Conservation (phyloP, 2,797 vertebrate genomes). For the Pseudochaenichthys georgianus region DNA sequence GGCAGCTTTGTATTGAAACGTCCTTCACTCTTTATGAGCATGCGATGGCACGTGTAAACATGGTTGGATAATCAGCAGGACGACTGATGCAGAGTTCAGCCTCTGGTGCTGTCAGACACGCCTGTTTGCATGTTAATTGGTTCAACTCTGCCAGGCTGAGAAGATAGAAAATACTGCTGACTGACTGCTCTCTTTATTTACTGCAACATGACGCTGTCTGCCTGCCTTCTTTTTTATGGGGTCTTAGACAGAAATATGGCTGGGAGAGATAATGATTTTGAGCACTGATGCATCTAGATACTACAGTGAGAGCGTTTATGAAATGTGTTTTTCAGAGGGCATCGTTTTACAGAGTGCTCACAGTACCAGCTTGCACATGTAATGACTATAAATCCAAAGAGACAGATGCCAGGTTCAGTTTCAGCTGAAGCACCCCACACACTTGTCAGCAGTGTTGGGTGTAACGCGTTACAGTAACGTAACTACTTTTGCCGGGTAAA, state of each 20-base stretch:
- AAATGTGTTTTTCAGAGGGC: neutral
- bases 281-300: conserved; percentile 13
- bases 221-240: conserved; percentile 2
- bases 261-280: neutral
- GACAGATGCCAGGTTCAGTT: conserved; percentile 17
- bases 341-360: neutral
- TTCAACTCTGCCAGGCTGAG: conserved; percentile 33
- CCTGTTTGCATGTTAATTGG: conserved; percentile 62
- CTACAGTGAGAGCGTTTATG: neutral
- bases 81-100: conserved; percentile 40
- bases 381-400: conserved; percentile 1
- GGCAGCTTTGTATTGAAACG: conserved; percentile 4
- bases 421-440: conserved; percentile 31
- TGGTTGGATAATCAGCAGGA: conserved; percentile 27
- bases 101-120: conserved; percentile 40
- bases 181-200: conserved; percentile 56
- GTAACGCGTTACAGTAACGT: too few species aligned
- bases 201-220: conserved; percentile 27
- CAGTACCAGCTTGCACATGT: too few species aligned
- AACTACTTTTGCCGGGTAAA: too few species aligned
- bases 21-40: conserved; percentile 21
- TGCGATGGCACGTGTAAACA: conserved; percentile 41
- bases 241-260: neutral
- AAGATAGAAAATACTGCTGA: conserved; percentile 38
- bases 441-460: neutral